Evolutionary conservation across 2,888 invertebrate genomes (phyloP).

Genomic region (Maniola hyperantus): DNA sequence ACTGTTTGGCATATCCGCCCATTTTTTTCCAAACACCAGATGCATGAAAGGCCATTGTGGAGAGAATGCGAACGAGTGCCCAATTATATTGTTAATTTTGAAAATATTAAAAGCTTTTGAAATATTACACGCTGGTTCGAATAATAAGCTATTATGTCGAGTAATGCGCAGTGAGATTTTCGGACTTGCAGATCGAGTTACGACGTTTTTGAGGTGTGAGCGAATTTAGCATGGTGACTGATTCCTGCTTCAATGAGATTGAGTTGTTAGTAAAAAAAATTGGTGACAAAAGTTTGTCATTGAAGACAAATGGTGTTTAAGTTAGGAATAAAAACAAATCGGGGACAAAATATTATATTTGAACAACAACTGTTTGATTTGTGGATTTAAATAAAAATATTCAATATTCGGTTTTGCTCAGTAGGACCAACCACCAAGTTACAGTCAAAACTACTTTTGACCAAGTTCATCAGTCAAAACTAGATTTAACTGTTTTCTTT

Average conservation of each 20-base stretch:
- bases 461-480: too few relatives aligned
- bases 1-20: slow-evolving; percentile 80
- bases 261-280: slow-evolving; percentile 1
- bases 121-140: slow-evolving; percentile 71
- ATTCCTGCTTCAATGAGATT: slow-evolving; percentile 12
- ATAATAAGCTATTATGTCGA: slow-evolving; percentile 77
- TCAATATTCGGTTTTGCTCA: too few relatives aligned
- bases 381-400: too few relatives aligned
- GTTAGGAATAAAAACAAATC: too few relatives aligned
- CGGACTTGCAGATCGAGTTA: slow-evolving; percentile 34
- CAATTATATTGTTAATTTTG: slow-evolving; percentile 83
- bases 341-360: too few relatives aligned
- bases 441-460: too few relatives aligned
- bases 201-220: slow-evolving; percentile 34
- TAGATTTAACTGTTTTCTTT: too few relatives aligned
- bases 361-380: too few relatives aligned
- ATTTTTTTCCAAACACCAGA: slow-evolving; percentile 74
- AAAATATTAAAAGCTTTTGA: slow-evolving; percentile 73
- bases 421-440: too few relatives aligned
- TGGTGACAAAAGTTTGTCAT: slow-evolving; percentile 13
- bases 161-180: slow-evolving; percentile 43
- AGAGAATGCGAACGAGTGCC: slow-evolving; percentile 66
- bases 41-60: slow-evolving; percentile 70
- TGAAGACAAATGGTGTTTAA: background rate
- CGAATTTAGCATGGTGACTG: slow-evolving; percentile 32